Base-by-base conservation (phyloP, 2,888 invertebrate genomes). In the Pinctada fucata region DNA sequence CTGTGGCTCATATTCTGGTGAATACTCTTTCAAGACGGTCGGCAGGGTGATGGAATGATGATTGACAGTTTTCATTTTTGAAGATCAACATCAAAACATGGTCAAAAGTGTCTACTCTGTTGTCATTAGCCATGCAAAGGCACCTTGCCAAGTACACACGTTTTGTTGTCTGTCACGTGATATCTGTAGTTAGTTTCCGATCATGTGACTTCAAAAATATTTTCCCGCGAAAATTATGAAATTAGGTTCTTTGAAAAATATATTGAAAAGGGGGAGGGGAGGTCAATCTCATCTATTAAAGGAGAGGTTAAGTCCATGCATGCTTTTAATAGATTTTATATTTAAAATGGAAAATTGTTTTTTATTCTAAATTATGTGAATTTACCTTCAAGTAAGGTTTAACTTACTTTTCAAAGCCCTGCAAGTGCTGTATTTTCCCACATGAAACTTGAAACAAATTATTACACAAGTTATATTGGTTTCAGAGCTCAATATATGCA, bases 91-190 rank as follows among this genome's bases (percentile, higher is more conserved):
- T 58, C 6, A 58, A 58, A 58, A 58, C 58, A 58, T 58, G 13
- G 8, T 58, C 13, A 58, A 10, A 58, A 10, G 13, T 10, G 6
- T 10, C 58, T 13, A 0, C 6, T 58, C 6, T 58, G 58, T 58
- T 13, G 13, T 1, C 6, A 10, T 10, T 58, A 10, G 8, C 58
- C 58, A 6, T 13, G 58, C 58, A 58, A 47, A 47, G 68, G 68
- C 68, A 68, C 68, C 68, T 68, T 68, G 68, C 68, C 68, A 68
- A 68, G 10, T 16, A 45, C 47, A 16, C 66, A 16, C 68, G 47
- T 47, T 16, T 68, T 16, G 68, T 68, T 68, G 68, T 47, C 47
- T 68, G 47, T 68, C 68, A 68, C 68, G 68, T 68, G 68, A 68
- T 47, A 45, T 16, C 8, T 47, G 16, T 45, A 45, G 68, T 16